Conservation (phyloP, 2,888 invertebrate genomes). For the Sphaeridia pumilis region DNA sequence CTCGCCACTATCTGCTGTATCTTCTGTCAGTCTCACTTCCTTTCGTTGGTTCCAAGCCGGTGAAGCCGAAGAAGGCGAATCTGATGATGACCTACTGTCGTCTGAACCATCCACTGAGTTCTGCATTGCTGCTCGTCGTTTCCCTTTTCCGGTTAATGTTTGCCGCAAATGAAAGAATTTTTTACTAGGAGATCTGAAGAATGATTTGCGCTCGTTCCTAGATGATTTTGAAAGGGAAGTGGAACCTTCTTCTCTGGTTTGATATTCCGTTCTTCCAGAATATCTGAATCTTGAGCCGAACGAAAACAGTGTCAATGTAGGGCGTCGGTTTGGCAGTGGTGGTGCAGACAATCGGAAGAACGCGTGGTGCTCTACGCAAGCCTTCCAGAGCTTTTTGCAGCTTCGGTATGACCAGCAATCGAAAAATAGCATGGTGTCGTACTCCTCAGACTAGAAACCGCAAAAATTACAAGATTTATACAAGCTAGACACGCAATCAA, state of each 20-base stretch:
- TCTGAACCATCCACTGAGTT: too few relatives aligned
- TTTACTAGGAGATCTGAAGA: conserved; percentile 60
- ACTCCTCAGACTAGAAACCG: conserved; percentile 70
- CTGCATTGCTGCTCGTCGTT: too few relatives aligned
- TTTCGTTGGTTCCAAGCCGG: too few relatives aligned
- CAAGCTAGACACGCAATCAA: too few relatives aligned
- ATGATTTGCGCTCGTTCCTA: conserved; percentile 27
- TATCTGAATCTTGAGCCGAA: conserved; percentile 72
- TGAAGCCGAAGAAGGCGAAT: too few relatives aligned
- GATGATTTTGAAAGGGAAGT: too few relatives aligned
- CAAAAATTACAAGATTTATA: too few relatives aligned
- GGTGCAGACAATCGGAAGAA: conserved; percentile 85
- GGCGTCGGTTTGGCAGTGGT: conserved; percentile 45
- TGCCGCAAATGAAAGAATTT: conserved; percentile 42
- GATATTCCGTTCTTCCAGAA: conserved; percentile 84
- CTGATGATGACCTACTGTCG: too few relatives aligned
- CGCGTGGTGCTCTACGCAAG: conserved; percentile 96
- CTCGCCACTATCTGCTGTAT: too few relatives aligned
- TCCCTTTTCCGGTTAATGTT: conserved; percentile 22
- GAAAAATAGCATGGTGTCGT: conserved; percentile 84
- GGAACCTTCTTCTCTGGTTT: conserved; percentile 87
- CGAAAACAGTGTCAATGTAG: conserved; percentile 40
- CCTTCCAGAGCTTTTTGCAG: conserved; percentile 93
- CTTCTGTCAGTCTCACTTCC: too few relatives aligned
- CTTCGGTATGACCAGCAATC: conserved; percentile 88